phyloP scores from a whole-genome alignment of 2,113 vertebrate genomes.

The Danionella cerebrum region DNA sequence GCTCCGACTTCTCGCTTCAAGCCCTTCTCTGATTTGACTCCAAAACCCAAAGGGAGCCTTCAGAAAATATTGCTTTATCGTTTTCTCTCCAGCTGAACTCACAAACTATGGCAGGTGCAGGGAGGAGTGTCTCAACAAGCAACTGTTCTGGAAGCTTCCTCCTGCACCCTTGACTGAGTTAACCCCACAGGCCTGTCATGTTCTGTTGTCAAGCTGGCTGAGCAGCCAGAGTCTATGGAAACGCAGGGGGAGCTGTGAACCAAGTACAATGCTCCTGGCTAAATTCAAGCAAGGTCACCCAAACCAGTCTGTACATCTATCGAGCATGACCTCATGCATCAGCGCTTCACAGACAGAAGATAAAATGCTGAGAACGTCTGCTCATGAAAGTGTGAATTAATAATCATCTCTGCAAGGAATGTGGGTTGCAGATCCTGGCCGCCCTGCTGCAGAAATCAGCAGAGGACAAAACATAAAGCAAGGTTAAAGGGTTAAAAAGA shows the following conservation, averaged over 20 bases:
- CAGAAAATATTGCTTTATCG: neutral
- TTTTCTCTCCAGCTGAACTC: neutral
- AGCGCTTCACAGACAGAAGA: constrained; percentile 40
- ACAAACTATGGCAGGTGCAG: constrained; percentile 41
- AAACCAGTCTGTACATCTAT: constrained; percentile 30
- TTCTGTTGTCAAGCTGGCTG: constrained; percentile 63
- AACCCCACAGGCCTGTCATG: constrained; percentile 62
- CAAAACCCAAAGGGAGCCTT: neutral
- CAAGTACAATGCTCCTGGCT: constrained; percentile 55
- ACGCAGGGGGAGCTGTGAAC: constrained; percentile 44
- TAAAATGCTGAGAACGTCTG: constrained; percentile 26
- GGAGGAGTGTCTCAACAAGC: constrained; percentile 34
- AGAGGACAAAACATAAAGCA: neutral
- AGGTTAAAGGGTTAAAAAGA: neutral
- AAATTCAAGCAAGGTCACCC: constrained; percentile 43
- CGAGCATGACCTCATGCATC: constrained; percentile 47
- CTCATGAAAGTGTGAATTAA: constrained; percentile 3
- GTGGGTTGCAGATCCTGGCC: constrained; percentile 10
- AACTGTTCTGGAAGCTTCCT: constrained; percentile 49
- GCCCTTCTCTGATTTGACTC: neutral
- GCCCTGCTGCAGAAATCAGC: neutral
- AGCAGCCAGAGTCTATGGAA: constrained; percentile 49
- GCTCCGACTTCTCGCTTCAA: neutral
- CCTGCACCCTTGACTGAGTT: constrained; percentile 51
- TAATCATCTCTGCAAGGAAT: constrained; percentile 5